phyloP scores from a whole-genome alignment of 2,888 invertebrate genomes.

The Eumacrocentrus americanus region DNA sequence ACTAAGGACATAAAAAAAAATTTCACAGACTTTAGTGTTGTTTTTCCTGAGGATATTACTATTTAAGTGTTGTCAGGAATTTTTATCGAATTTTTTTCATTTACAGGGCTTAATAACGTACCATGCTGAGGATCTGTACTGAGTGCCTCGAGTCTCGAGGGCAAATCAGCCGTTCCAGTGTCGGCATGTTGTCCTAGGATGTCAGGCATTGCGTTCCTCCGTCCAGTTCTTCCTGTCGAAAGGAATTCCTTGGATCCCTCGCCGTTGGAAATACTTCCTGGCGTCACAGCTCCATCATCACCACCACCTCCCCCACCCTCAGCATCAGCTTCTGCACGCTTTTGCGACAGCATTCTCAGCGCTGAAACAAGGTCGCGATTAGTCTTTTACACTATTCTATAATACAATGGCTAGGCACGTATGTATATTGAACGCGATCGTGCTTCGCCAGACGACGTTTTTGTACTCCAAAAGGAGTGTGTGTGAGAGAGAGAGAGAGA shows the following conservation, averaged over 20 bases:
- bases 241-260: conserved; percentile 78
- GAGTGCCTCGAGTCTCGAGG: conserved; percentile 75
- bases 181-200: conserved; percentile 77
- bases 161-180: conserved; percentile 78
- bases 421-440: no score
- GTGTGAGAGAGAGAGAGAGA: no score
- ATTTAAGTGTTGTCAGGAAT: no score
- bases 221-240: conserved; percentile 83
- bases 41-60: no score
- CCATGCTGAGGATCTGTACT: conserved; percentile 66
- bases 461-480: neutral
- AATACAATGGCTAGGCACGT: no score
- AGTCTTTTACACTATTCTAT: conserved; percentile 6
- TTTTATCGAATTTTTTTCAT: no score
- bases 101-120: no score
- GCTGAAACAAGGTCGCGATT: conserved; percentile 40
- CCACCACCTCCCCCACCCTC: conserved; percentile 35
- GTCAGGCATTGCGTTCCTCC: conserved; percentile 87
- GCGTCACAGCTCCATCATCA: conserved; percentile 49
- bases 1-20: no score
- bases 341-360: conserved; percentile 55
- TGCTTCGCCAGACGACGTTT: neutral
- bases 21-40: no score
- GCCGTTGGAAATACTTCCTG: conserved; percentile 59
- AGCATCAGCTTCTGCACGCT: conserved; percentile 46